Evolutionary conservation across 2,797 vertebrate species (phyloP), one percentile per base, ranked within the genome.

Genomic region (Danio tinwini): DNA sequence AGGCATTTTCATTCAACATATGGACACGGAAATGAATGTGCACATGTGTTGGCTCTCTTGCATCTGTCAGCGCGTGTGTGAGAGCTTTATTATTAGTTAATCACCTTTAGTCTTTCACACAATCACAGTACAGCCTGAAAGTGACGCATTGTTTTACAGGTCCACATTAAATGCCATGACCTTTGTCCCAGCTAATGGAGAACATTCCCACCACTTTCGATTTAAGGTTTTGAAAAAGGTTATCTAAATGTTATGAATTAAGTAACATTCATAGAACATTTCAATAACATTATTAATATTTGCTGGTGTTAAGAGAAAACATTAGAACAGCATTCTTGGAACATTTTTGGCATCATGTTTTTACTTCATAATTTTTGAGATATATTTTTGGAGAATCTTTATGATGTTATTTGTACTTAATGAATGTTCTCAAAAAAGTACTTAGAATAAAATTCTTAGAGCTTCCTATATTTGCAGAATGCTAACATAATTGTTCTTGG

Each of bases 111-210:
- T 17, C 7, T 47, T 53, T 63, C 39, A 40, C 39, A 76, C 44
- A 64, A 50, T 44, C 56, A 40, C 12, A 71, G 0, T 19, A 73
- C 7, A 0, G 8, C 47, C 12, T 52, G 37, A 62, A 71, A 58
- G 47, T 77, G 4, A 52, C 67, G 40, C 49, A 49, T 78, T 50
- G 4, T 62, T 78, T 71, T 62, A 49, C 67, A 61, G 55, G n/a
- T 55, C 59, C 74, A 42, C 69, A 62, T 83, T 83, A 77, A 70
- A 85, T 80, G 85, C 86, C 88, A 67, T 13, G 1, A 82, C 87
- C 63, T 70, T 81, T 7, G 14, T 52, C 10, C 9, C 49, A 52
- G 12, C 8, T 11, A 11, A 52, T 5, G 2, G 14, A 10, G 8
- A 52, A 52, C 5, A 52, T 13, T 11, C 1, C 49, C 12, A 5